Evolutionary conservation across 2,888 invertebrate genomes (phyloP).

Genomic region (Drosophila barbarae): DNA sequence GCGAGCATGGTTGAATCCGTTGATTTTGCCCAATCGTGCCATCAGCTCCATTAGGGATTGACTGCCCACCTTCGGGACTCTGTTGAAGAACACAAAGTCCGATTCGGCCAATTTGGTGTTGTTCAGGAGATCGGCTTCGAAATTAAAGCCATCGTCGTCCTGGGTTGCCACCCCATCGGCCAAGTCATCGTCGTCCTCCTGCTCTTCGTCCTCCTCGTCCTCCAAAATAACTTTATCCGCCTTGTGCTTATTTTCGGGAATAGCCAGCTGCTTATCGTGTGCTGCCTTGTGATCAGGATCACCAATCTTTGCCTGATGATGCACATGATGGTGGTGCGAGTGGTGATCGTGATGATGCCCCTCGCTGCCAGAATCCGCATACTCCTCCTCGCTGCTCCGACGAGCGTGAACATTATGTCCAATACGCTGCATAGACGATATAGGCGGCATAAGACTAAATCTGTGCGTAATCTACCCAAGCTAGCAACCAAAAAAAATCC

Average conservation of each 20-base stretch:
- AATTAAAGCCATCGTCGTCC: constrained; percentile 36
- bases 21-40: constrained; percentile 81
- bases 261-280: constrained; percentile 53
- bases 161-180: constrained; percentile 23
- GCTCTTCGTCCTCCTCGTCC: constrained; percentile 14
- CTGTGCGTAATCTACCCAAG: constrained; percentile 24
- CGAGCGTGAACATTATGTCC: constrained; percentile 54
- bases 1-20: constrained; percentile 81
- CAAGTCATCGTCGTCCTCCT: constrained; percentile 28
- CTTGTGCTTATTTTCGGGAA: constrained; percentile 29
- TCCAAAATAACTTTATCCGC: constrained; percentile 1
- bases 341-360: constrained; percentile 39
- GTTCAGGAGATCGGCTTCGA: constrained; percentile 68
- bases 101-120: constrained; percentile 79
- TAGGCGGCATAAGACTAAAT: constrained; percentile 22
- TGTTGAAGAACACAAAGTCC: constrained; percentile 91
- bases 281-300: constrained; percentile 44
- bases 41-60: constrained; percentile 93
- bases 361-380: background rate
- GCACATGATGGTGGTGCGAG: constrained; percentile 33
- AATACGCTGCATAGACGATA: constrained; percentile 49
- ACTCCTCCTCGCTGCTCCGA: constrained; percentile 25
- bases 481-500: constrained; percentile 21
- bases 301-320: constrained; percentile 13
- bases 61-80: constrained; percentile 94